Base-by-base conservation (phyloP, 37 sponge, comb jelly and placozoan species). In the Lycopodina hypogea region DNA sequence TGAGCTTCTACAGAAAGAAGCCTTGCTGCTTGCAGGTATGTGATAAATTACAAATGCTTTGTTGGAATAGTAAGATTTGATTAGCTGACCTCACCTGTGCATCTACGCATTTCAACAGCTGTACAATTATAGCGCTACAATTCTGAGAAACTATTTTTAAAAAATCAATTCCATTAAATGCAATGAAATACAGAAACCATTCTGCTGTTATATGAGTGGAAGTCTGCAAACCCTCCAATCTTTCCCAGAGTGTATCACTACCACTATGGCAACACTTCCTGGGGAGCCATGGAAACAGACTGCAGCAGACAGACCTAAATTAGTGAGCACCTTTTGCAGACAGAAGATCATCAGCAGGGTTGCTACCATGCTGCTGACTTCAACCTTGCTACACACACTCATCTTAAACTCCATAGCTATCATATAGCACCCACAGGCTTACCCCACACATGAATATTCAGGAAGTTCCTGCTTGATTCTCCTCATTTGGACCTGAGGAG, bases 391-490 rank as follows among this genome's bases (percentile, higher is more conserved):
- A 12, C 60, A 59, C 18, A 12, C 60, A 59, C 15, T 18, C 18
- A 23, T 28, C 4, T 26, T 12, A 17, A 26, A 12, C n/a, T 19
- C 59, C 3, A 21, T 19, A 58, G 59, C 59, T 3, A 8, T 58
- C 6, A 14, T 58, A 18, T 14, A 58, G 17, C 59, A 24, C 59
- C 59, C 59, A 21, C 53, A 2, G 35, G 35, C 66, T 65, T 65
- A 65, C 66, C 66, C 66, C 26, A 33, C 66, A 12, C 66, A 65
- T 8, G 66, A 33, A 32, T 65, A 65, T 12, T 73, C 76, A 36
- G 59, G 76, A 39, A 33, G 78, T 50, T 84, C 84, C 19, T 57
- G 0, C 84, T 84, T 84, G 45, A 84, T 84, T 63, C 84, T 66
- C 70, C 75, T 76, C 1, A 59, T 9, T 3, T 39, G 80, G 56